Base-by-base conservation (phyloP, 2,113 vertebrate species). In the Cochlearius cochlearius region DNA sequence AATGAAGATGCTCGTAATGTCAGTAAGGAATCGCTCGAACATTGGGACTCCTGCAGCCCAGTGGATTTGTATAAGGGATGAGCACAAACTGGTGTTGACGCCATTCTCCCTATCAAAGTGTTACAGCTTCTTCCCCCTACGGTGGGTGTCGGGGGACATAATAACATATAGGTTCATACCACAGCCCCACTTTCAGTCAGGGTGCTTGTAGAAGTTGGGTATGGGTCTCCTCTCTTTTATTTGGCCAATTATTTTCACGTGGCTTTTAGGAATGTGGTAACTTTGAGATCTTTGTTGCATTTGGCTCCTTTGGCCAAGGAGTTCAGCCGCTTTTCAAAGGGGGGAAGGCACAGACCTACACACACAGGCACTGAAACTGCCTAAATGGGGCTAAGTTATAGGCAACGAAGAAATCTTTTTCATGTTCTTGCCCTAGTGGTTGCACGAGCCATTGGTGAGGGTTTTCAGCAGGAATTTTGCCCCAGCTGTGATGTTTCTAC, bases 21-120 rank as follows among this genome's bases (percentile, higher is more conserved):
- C 71, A 17, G 2, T 25, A n/a, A 63, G 36, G 68, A 73, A 62
- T 41, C 2, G 3, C n/a, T 80, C 0, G 0, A 30, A 60, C 5
- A 32, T 18, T 0, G 3, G 25, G 55, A 45, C 55, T 73, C 2
- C 80, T 73, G 85, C 56, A 58, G 22, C 50, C 4, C 6, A 4
- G 25, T 39, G 75, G 55, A 62, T 89, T 62, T 77, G 21, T 60
- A 1, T 36, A 30, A 69, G 0, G 8, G 21, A 27, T 62, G 83
- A 89, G 25, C 34, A 52, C 55, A 66, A 38, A 4, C 16, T 69
- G 15, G 5, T 58, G 30, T 43, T 73, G 72, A 76, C 88, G 45
- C 23, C 0, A 0, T 76, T 72, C 21, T 88, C 22, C 9, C 5
- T 27, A 0, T 22, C 43, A 18, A 56, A 86, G 20, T 16, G 7